Conservation (phyloP, 2,797 vertebrate species). For the Channallabes apus region DNA sequence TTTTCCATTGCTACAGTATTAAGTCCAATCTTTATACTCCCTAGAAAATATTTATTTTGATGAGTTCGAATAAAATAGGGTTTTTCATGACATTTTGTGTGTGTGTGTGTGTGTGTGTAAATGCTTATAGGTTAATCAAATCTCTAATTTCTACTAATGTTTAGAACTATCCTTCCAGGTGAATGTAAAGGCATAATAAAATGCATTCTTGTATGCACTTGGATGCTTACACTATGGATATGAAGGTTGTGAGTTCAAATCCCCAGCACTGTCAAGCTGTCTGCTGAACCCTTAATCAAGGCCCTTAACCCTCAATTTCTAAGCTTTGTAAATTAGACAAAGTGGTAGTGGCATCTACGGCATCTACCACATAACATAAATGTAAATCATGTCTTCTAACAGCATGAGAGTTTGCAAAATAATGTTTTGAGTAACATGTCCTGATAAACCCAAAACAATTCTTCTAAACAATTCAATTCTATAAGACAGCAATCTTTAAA, state of each 20-base stretch:
- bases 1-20: too few species aligned
- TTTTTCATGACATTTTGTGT: too few species aligned
- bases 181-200: not conserved
- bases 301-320: not conserved
- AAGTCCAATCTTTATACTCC: too few species aligned
- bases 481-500: too few species aligned
- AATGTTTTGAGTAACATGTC: not conserved
- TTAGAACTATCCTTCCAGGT: not conserved
- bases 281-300: not conserved
- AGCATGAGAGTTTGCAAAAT: not conserved
- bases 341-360: too few species aligned
- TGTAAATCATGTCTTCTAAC: not conserved
- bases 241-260: not conserved
- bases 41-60: too few species aligned
- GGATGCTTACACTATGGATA: not conserved
- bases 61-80: too few species aligned
- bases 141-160: too few species aligned
- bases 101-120: too few species aligned
- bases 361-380: too few species aligned
- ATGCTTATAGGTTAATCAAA: too few species aligned
- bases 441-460: not conserved
- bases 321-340: not conserved
- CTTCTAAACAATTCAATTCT: too few species aligned
- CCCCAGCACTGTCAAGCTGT: not conserved
- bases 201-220: not conserved